These are phyloP conservation scores for Alviniconcha strummeri DNA, from an alignment of 2,888 invertebrate species.

Conservation along the genomic window DNA sequence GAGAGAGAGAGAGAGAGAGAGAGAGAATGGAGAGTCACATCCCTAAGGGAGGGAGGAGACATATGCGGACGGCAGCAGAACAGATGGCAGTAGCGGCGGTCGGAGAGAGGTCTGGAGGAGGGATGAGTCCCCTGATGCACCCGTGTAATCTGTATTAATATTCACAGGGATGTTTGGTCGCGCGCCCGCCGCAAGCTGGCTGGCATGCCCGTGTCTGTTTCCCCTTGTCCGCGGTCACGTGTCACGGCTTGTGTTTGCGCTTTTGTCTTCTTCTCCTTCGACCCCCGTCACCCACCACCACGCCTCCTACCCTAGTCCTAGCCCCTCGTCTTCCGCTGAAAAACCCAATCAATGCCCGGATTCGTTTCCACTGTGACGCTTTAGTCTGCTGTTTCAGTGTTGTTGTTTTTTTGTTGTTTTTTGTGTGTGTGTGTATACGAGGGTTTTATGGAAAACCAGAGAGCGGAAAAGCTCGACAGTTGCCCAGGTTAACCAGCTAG, in stretches of 20 bases:
- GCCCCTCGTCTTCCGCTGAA: background rate
- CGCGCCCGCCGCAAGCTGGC: background rate
- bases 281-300: background rate
- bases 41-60: background rate
- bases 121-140: conserved; percentile 13
- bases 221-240: conserved; percentile 6
- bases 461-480: no score
- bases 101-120: background rate
- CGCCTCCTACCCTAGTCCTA: background rate
- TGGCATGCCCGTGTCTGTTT: background rate
- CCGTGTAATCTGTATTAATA: conserved; percentile 32
- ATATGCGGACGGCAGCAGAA: conserved; percentile 12
- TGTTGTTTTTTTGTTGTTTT: background rate
- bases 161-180: conserved; percentile 21
- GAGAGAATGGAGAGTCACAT: background rate
- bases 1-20: no score
- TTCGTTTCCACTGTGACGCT: background rate
- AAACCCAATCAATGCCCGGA: no score
- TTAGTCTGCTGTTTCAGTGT: background rate
- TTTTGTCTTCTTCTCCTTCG: conserved; percentile 17
- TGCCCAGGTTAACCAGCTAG: no score
- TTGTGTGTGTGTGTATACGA: background rate
- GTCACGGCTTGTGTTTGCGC: conserved; percentile 3
- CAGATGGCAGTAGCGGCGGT: conserved; percentile 22
- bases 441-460: no score